These are phyloP conservation scores for Nettapus auritus DNA, from an alignment of 2,113 vertebrate genomes.

Conservation along the genomic window DNA sequence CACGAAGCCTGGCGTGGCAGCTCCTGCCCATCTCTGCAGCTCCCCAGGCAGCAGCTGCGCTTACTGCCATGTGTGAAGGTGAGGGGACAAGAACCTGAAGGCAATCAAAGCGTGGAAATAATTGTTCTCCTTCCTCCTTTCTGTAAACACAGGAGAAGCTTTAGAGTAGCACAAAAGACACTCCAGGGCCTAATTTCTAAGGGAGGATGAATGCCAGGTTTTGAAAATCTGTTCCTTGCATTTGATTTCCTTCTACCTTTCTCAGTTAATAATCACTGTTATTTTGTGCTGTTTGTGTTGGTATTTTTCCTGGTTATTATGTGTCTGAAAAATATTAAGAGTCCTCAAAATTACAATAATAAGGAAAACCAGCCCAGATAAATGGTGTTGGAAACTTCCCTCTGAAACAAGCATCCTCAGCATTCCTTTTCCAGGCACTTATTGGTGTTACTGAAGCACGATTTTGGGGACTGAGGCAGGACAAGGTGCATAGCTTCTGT, in stretches of 20 bases:
- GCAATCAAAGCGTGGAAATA: not conserved
- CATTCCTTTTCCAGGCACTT: not conserved
- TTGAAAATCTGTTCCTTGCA: not conserved
- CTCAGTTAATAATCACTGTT: conserved; percentile 14
- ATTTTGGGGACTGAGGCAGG: not conserved
- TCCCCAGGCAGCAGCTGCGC: not conserved
- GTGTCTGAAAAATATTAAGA: conserved; percentile 38
- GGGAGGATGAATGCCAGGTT: not conserved
- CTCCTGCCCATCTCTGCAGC: not conserved
- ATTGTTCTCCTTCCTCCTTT: not conserved
- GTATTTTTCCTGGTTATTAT: conserved; percentile 27
- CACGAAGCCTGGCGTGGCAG: conserved; percentile 14
- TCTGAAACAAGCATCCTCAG: not conserved
- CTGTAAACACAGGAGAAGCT: not conserved
- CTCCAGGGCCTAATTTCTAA: not conserved
- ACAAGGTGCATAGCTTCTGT: not conserved
- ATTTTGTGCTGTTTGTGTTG: not conserved
- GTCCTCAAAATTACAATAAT: conserved; percentile 21
- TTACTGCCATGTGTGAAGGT: not conserved
- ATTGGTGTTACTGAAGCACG: not conserved
- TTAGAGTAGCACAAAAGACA: not conserved
- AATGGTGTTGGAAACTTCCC: not conserved
- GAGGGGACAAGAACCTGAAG: not conserved
- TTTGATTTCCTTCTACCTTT: conserved; percentile 32
- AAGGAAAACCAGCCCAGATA: not conserved